These are phyloP conservation scores for Dermochelys coriacea DNA, from an alignment of 2,797 vertebrate species.

Conservation along the genomic window DNA sequence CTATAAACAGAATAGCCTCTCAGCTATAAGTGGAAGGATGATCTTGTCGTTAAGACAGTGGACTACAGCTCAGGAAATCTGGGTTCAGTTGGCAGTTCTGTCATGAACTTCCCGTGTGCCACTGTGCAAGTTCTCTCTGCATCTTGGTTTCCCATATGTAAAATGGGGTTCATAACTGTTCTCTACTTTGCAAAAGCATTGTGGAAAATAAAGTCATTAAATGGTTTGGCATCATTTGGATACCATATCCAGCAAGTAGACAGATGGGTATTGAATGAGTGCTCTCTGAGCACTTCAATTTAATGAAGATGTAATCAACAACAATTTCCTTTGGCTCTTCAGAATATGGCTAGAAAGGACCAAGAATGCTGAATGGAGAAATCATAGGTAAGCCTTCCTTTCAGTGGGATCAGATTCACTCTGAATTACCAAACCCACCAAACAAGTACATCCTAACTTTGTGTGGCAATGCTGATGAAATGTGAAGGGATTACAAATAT, in stretches of 20 bases:
- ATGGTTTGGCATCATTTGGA: not conserved
- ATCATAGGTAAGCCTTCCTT: not conserved
- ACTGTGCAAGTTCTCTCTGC: not conserved
- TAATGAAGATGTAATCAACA: not conserved
- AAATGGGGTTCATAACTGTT: not conserved
- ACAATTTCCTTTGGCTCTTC: not conserved
- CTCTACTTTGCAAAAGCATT: not conserved
- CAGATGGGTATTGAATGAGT: not conserved
- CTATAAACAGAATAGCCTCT: conserved; percentile 13
- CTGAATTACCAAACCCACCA: not conserved
- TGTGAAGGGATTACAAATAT: not conserved
- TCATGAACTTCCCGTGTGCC: not conserved
- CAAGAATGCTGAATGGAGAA: not conserved
- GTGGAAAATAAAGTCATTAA: not conserved
- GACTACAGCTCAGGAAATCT: conserved; percentile 14
- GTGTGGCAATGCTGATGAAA: not conserved
- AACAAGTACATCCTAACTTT: not conserved
- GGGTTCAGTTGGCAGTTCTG: not conserved
- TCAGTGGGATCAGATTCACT: not conserved
- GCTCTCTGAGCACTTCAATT: not conserved
- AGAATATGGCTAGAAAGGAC: not conserved
- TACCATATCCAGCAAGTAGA: not conserved
- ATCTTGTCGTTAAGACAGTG: not conserved
- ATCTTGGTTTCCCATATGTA: not conserved
- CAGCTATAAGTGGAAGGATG: conserved; percentile 25